These are phyloP conservation scores for Dicerorhinus sumatrensis DNA, from an alignment of 2,113 vertebrate genomes.

Conservation along the genomic window DNA sequence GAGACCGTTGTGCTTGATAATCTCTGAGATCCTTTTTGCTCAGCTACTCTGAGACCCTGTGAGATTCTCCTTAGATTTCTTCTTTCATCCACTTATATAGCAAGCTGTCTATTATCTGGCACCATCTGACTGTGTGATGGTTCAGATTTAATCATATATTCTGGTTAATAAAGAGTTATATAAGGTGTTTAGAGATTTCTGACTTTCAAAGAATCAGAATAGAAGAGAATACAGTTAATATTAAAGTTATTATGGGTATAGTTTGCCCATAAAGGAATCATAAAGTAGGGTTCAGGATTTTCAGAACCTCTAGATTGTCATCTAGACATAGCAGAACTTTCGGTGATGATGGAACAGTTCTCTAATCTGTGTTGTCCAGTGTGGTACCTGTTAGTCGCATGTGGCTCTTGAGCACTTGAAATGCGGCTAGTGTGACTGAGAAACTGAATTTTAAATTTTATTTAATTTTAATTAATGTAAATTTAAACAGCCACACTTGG, in stretches of 20 bases:
- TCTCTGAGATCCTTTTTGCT: conserved; percentile 36
- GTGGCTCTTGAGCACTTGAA: not conserved
- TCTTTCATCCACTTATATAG: not conserved
- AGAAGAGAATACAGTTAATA: conserved; percentile 16
- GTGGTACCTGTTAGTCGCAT: not conserved
- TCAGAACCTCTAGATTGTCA: not conserved
- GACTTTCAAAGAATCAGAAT: conserved; percentile 41
- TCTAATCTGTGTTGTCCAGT: not conserved
- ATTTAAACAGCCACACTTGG: not conserved
- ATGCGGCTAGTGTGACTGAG: not conserved
- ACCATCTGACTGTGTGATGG: not conserved
- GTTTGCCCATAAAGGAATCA: conserved; percentile 21
- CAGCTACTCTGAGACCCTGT: not conserved
- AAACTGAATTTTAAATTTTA: not conserved
- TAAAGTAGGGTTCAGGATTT: not conserved
- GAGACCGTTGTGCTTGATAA: not conserved
- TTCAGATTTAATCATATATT: conserved; percentile 9
- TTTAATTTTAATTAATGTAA: conserved; percentile 11
- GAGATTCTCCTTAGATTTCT: not conserved
- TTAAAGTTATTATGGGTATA: not conserved
- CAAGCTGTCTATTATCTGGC: not conserved
- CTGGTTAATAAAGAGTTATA: not conserved
- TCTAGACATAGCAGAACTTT: not conserved
- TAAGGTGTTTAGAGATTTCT: not conserved
- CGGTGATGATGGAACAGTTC: not conserved